Conservation (phyloP, 2,113 vertebrate species). For the Solea senegalensis region DNA sequence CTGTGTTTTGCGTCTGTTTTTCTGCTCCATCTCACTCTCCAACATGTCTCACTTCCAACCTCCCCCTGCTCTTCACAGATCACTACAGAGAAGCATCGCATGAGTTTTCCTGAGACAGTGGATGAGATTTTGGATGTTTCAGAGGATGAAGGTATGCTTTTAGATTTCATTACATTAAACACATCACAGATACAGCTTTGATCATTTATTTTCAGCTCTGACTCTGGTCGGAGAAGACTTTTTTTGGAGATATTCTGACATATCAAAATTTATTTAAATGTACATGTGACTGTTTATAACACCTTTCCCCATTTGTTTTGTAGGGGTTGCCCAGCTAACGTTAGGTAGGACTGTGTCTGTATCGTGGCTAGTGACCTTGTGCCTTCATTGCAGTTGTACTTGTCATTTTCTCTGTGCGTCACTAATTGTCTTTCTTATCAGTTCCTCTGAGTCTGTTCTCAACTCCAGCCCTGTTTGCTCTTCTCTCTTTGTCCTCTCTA, state of each 20-base stretch:
- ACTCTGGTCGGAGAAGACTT: slow-evolving; percentile 14
- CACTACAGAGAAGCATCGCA: slow-evolving; percentile 90
- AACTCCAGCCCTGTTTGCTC: slow-evolving; percentile 50
- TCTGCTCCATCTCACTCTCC: not conserved
- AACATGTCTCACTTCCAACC: not conserved
- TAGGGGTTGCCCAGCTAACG: slow-evolving; percentile 84
- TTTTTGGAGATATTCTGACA: slow-evolving; percentile 35
- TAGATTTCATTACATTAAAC: not conserved
- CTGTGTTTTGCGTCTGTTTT: not conserved
- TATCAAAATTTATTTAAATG: slow-evolving; percentile 4
- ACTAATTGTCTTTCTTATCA: slow-evolving; percentile 72
- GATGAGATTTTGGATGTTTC: slow-evolving; percentile 97
- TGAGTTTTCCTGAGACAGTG: slow-evolving; percentile 97
- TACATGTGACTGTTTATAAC: slow-evolving; percentile 41
- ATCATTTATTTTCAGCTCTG: slow-evolving; percentile 41
- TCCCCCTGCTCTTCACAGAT: slow-evolving; percentile 66
- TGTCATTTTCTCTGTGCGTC: slow-evolving; percentile 67
- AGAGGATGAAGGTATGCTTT: slow-evolving; percentile 93
- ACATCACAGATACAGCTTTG: not conserved
- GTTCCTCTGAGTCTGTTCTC: slow-evolving; percentile 58
- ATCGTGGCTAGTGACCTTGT: slow-evolving; percentile 71
- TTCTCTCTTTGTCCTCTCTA: slow-evolving; percentile 32
- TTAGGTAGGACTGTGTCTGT: slow-evolving; percentile 83
- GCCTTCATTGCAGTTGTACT: slow-evolving; percentile 74
- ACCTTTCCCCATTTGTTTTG: slow-evolving; percentile 72